Conservation (phyloP, 2,113 vertebrate species). For the Pangasianodon gigas region DNA sequence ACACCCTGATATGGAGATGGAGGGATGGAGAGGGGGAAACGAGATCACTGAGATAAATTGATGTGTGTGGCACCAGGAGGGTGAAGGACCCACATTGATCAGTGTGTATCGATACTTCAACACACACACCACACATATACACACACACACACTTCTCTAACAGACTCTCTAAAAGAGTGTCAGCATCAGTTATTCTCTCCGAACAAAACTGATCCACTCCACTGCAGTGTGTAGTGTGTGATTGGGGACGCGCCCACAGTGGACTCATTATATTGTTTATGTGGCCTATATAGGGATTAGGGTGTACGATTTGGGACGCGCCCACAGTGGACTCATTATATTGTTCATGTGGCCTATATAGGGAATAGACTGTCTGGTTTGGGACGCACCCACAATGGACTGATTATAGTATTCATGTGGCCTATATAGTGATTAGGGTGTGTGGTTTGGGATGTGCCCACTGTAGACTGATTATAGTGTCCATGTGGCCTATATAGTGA, state of each 20-base stretch:
- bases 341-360: neutral
- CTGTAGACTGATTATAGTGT: neutral
- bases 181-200: neutral
- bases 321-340: neutral
- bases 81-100: slow-evolving; percentile 10
- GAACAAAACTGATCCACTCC: slow-evolving; percentile 2
- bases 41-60: slow-evolving; percentile 1
- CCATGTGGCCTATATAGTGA: neutral
- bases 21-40: neutral
- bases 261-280: neutral
- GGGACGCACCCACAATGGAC: neutral
- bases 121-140: slow-evolving; percentile 7
- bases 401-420: neutral
- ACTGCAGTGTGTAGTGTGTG: neutral
- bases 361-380: neutral
- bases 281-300: neutral
- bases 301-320: neutral
- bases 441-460: neutral
- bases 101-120: slow-evolving; percentile 10
- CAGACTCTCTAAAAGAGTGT: slow-evolving; percentile 11
- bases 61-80: slow-evolving; percentile 20
- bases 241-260: neutral
- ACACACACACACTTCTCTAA: neutral
- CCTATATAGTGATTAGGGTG: neutral
- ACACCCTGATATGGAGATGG: neutral